Evolutionary conservation across 2,888 invertebrate genomes (phyloP).

Genomic region (Polydesmus complanatus): DNA sequence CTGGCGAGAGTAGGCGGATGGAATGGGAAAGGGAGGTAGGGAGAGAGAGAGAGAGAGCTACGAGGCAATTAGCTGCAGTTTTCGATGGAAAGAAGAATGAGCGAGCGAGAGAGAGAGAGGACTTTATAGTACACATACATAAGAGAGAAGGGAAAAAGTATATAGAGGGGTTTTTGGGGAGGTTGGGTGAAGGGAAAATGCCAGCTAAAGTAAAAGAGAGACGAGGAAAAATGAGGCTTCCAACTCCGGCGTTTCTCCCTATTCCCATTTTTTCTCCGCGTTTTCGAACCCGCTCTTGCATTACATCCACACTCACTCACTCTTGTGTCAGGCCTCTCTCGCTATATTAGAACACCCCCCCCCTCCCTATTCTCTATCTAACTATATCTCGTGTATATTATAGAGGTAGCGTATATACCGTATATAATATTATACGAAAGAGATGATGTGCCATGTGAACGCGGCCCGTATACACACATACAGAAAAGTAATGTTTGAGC

Average conservation of each 20-base stretch:
- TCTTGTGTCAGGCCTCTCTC: no score
- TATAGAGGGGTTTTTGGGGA: no score
- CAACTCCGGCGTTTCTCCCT: not conserved
- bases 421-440: no score
- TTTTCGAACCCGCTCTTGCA: not conserved
- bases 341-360: no score
- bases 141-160: no score
- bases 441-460: no score
- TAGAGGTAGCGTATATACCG: no score
- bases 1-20: not conserved
- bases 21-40: not conserved
- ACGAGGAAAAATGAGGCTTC: not conserved
- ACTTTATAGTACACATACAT: no score
- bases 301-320: no score
- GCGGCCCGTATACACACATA: no score
- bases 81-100: not conserved
- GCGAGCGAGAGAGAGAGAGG: not conserved
- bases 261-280: not conserved
- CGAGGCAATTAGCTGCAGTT: not conserved
- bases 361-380: no score
- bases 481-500: not conserved
- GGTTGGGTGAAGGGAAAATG: not conserved
- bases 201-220: not conserved
- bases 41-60: not conserved
- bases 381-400: no score